A percentile compares a stretch with the other conserved stretches of the same genome.
Conservation (phyloP, 2,888 invertebrate species). For the Hirtodrosophila trivittata region DNA sequence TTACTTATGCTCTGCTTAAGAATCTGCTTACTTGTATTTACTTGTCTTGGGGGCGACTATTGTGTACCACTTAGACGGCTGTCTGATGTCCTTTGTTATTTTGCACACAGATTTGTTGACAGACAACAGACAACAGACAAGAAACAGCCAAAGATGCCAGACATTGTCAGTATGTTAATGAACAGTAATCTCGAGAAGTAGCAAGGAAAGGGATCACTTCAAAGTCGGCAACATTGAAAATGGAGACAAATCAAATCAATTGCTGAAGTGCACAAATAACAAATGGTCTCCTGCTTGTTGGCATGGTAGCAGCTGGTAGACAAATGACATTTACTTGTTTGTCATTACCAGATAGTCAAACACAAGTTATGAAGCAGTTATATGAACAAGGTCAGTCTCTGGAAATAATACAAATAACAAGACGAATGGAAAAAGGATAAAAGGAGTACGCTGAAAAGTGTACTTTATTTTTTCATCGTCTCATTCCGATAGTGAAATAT, state of each 20-base stretch:
- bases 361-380: slow-evolving; percentile 26
- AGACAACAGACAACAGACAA: too few relatives aligned
- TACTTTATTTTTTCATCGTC: not conserved
- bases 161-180: slow-evolving; percentile 54
- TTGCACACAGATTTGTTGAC: not conserved
- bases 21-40: slow-evolving; percentile 36
- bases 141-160: slow-evolving; percentile 19
- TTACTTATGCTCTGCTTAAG: slow-evolving; percentile 33
- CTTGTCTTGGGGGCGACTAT: slow-evolving; percentile 22
- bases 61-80: slow-evolving; percentile 22
- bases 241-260: slow-evolving; percentile 64
- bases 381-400: not conserved
- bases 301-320: slow-evolving; percentile 27
- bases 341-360: slow-evolving; percentile 15
- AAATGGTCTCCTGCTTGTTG: slow-evolving; percentile 29
- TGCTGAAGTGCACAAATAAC: slow-evolving; percentile 48
- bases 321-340: slow-evolving; percentile 11
- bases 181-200: slow-evolving; percentile 38
- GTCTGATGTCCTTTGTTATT: slow-evolving; percentile 14
- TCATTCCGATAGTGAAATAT: too few relatives aligned
- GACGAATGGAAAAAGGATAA: too few relatives aligned
- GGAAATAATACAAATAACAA: not conserved
- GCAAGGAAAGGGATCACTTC: slow-evolving; percentile 30
- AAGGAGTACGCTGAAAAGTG: too few relatives aligned
- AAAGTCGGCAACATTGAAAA: slow-evolving; percentile 54